Conservation (phyloP, 2,113 vertebrate species). For the Helogale parvula region DNA sequence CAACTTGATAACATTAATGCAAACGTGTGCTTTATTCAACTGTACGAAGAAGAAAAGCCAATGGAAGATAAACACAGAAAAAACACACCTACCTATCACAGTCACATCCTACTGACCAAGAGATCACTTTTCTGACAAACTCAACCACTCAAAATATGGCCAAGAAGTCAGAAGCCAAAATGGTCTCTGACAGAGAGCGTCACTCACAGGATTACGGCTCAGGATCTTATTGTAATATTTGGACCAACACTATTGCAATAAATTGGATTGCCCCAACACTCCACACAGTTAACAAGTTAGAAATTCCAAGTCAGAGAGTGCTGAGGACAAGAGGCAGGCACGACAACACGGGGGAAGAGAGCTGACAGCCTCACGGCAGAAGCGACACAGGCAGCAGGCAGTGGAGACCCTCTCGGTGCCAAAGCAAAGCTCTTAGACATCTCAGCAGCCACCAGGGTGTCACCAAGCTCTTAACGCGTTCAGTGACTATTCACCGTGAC, state of each 20-base stretch:
- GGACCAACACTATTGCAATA: neutral
- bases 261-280: neutral
- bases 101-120: neutral
- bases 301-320: neutral
- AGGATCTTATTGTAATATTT: neutral
- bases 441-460: neutral
- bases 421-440: neutral
- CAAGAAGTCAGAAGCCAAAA: neutral
- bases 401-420: neutral
- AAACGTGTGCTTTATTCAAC: neutral
- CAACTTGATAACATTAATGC: neutral
- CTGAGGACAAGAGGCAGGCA: neutral
- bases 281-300: neutral
- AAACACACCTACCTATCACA: neutral
- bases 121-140: slow-evolving; percentile 9
- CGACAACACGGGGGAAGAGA: neutral
- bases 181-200: neutral
- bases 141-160: neutral
- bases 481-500: neutral
- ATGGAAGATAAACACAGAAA: neutral
- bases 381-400: neutral
- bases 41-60: neutral
- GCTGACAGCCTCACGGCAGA: neutral
- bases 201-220: neutral
- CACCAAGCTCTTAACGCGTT: neutral